A percentile compares a stretch with the other conserved stretches of the same genome.
Conservation (phyloP, 30 jellyfish, hydroid and myxozoan genomes). For the Aurelia sp. region DNA sequence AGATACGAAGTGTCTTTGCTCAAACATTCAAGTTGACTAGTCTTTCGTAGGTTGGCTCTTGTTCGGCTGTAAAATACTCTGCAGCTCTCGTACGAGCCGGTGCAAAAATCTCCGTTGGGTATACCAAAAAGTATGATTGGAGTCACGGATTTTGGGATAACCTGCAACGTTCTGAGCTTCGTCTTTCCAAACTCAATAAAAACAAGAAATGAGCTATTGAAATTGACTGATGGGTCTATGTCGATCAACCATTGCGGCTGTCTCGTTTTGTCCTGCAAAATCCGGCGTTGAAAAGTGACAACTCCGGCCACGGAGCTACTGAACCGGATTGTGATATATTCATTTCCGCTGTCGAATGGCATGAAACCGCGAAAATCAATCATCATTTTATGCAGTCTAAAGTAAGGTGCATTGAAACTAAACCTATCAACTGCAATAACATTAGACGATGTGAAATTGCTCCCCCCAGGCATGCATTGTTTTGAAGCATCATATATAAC, state of each 20-base stretch:
- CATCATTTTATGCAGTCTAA: too few species aligned
- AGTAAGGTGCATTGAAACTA: too few species aligned
- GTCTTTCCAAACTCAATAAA: not conserved
- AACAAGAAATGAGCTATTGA: not conserved
- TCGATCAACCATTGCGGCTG: not conserved
- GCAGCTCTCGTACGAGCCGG: not conserved
- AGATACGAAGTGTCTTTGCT: not conserved
- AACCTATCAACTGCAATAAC: not conserved
- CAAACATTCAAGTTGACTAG: conserved; percentile 11
- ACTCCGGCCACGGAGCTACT: too few species aligned
- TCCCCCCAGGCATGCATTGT: not conserved
- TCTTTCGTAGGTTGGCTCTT: not conserved
- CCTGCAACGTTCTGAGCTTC: not conserved
- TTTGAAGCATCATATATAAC: not conserved
- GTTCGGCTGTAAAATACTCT: not conserved
- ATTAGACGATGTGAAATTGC: not conserved
- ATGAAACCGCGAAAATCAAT: too few species aligned
- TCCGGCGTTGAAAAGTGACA: too few species aligned
- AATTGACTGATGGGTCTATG: not conserved
- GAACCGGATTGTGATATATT: too few species aligned
- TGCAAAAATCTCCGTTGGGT: not conserved
- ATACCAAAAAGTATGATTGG: conserved; percentile 1
- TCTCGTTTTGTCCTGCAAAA: not conserved
- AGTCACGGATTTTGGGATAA: not conserved
- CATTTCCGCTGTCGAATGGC: too few species aligned